These are phyloP conservation scores for Salvelinus sp. DNA, from an alignment of 2,113 vertebrate species.

Conservation along the genomic window DNA sequence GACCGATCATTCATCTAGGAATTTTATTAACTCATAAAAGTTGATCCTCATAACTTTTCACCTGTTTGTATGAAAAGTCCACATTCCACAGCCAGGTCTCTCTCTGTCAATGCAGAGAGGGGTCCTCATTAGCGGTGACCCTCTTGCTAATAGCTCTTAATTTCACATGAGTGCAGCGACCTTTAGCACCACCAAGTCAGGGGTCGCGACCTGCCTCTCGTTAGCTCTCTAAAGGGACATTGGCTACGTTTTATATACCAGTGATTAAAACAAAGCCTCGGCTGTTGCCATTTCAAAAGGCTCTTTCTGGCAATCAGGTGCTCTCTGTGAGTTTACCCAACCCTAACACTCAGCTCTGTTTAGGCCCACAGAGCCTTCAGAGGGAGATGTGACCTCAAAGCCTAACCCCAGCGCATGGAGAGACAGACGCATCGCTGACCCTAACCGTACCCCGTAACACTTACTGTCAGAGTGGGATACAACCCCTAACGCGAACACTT, in stretches of 20 bases:
- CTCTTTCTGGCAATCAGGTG: conserved; percentile 36
- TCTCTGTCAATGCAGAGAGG: conserved; percentile 43
- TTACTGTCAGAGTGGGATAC: background rate
- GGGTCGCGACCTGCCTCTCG: conserved; percentile 58
- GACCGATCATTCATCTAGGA: conserved; percentile 11
- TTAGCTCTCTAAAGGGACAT: conserved; percentile 64
- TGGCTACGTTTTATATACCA: conserved; percentile 47
- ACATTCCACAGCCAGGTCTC: conserved; percentile 50
- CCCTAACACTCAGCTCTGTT: conserved; percentile 66
- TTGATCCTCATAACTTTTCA: conserved; percentile 21
- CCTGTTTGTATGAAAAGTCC: conserved; percentile 32
- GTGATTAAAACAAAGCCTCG: conserved; percentile 56
- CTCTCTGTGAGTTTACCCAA: conserved; percentile 65
- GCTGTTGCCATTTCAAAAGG: conserved; percentile 49
- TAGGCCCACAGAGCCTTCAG: conserved; percentile 31
- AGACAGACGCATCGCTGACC: conserved; percentile 24
- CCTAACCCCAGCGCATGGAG: conserved; percentile 20
- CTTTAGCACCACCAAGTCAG: conserved; percentile 47
- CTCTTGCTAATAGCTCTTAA: conserved; percentile 63
- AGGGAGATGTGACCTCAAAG: conserved; percentile 34
- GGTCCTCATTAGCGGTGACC: conserved; percentile 71
- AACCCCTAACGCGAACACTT: background rate
- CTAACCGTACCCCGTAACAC: background rate
- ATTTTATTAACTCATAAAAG: conserved; percentile 23
- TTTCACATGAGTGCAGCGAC: conserved; percentile 65